Base-by-base conservation (phyloP, 1,140 invertebrate species). In the Nephila pilipes region DNA sequence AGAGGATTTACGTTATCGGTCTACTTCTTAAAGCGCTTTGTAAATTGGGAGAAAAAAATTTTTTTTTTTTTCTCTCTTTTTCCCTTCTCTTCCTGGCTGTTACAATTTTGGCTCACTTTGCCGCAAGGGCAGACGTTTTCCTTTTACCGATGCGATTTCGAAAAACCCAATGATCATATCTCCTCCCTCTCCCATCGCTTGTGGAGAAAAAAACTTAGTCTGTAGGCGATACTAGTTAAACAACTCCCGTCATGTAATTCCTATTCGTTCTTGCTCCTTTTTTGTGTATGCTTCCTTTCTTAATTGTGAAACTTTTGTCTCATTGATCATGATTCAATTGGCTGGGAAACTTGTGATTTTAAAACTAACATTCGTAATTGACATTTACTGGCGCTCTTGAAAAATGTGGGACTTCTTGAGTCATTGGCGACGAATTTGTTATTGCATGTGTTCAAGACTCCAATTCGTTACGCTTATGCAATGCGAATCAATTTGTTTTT, bases 71-170 rank as follows among this genome's bases (percentile, higher is more conserved):
- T 60, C 6, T 12, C 2, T 18, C 29, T 69, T 69, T 25, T 29
- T 69, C 29, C 32, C 16, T 32, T 18, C 32, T 75, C 32, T 36
- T 46, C 46, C 46, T 10, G 46, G 46, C 46, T 46, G 46, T 46
- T 29, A 36, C 16, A 75, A 75, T 75, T 75, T 75, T 36, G 32
- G 69, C 69, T 75, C 18, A 16, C 29, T 36, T 29, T 4, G 18
- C 29, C 32, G 20, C 69, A 75, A 75, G 69, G 69, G 69, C 69
- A 75, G 69, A 75, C 29, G 32, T 75, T 75, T 75, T 75, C 69
- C 32, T 12, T 29, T 75, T 75, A 18, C 4, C 16, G 6, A 32
- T 32, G 22, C n/a, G 3, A 75, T 75, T 75, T 75, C 69, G 69
- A 75, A 75, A 75, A 32, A 25, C 32, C 69, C 16, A 69, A 20